A percentile compares a stretch with the other conserved stretches of the same genome.
Evolutionary conservation across 2,113 vertebrate species (phyloP).

Genomic region (Calidris pygmaea): DNA sequence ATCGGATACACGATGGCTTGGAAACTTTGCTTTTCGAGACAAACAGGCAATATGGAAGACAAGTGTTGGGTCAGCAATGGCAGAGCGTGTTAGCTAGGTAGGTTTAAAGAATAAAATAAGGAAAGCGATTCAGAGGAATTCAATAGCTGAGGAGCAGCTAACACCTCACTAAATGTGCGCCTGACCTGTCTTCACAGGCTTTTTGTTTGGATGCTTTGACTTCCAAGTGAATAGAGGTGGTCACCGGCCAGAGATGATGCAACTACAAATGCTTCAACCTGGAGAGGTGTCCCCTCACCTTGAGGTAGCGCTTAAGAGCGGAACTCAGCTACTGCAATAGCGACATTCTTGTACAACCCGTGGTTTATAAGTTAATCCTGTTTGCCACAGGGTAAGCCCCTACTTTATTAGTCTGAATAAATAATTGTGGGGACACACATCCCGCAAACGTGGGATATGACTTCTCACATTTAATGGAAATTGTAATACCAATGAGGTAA

Average conservation of each 20-base stretch:
- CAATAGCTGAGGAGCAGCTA: neutral
- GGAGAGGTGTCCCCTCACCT: neutral
- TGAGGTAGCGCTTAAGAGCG: neutral
- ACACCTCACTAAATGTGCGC: fast-evolving
- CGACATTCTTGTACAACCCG: fast-evolving
- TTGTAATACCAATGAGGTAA: neutral
- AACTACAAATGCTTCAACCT: neutral
- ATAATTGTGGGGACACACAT: neutral
- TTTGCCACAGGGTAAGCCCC: neutral
- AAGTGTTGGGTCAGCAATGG: neutral
- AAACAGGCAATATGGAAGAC: neutral
- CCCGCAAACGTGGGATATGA: neutral
- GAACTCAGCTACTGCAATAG: neutral
- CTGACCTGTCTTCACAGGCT: neutral
- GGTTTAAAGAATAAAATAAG: neutral
- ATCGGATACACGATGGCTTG: neutral
- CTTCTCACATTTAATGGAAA: neutral
- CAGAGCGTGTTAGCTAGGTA: neutral
- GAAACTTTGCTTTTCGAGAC: neutral
- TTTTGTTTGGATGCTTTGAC: neutral
- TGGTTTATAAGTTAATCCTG: neutral
- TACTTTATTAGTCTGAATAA: neutral
- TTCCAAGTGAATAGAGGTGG: neutral
- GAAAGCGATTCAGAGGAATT: neutral
- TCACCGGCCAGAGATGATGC: neutral